A percentile compares a stretch with the other conserved stretches of the same genome.
Evolutionary conservation across 2,797 vertebrate genomes (phyloP).

Genomic region (Euphonia xanthogaster): DNA sequence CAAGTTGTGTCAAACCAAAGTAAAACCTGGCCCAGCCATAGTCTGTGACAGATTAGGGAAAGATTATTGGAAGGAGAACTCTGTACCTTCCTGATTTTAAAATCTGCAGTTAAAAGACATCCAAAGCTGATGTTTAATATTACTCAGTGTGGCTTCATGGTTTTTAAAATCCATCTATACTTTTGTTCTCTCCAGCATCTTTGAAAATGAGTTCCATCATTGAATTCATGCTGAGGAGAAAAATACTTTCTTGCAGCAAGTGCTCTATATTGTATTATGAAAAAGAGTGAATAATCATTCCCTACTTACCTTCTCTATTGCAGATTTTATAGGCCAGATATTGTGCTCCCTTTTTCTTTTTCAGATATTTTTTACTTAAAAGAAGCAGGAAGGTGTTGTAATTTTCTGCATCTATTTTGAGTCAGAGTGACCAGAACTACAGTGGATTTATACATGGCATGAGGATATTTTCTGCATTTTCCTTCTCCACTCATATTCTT

Average conservation of each 20-base stretch:
- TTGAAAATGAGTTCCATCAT: background rate
- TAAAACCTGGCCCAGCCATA: background rate
- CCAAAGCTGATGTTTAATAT: background rate
- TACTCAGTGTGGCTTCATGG: background rate
- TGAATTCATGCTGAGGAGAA: background rate
- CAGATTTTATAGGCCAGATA: background rate
- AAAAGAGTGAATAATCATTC: background rate
- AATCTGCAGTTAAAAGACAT: background rate
- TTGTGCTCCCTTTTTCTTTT: background rate
- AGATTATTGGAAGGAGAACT: background rate
- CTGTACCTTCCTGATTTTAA: background rate
- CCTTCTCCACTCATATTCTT: background rate
- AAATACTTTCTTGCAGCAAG: background rate
- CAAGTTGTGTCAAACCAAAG: background rate
- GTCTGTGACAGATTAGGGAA: background rate
- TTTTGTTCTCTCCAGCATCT: background rate
- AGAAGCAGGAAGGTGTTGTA: background rate
- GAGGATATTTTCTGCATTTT: conserved; percentile 15
- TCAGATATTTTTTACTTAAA: background rate
- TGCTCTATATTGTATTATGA: background rate
- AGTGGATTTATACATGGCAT: background rate
- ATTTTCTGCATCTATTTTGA: conserved; percentile 11
- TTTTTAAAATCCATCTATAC: background rate
- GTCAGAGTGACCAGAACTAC: conserved; percentile 4
- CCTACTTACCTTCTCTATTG: background rate